Base-by-base conservation (phyloP, 2,113 vertebrate genomes). In the Sisor rabdophorus region DNA sequence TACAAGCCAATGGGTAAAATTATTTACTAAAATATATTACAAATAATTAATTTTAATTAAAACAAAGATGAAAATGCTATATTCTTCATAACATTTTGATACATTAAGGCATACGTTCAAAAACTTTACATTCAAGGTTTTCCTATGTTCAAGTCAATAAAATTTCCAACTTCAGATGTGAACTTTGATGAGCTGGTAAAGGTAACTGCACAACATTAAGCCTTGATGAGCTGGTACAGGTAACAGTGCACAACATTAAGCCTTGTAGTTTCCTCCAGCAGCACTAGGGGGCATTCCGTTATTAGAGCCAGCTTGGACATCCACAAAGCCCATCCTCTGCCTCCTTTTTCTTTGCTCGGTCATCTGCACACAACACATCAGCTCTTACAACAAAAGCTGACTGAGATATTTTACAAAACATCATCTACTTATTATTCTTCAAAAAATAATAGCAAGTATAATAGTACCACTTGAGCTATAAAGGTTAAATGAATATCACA, bases 301-400 rank as follows among this genome's bases (percentile, higher is more conserved):
- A 47, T 86, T 92, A 1, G 89, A 93, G 70, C 90, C 88, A 0
- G 73, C 75, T 85, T 99, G 97, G 16, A 93, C 95, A 1, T 98
- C 96, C 53, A 93, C 95, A 20, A 99, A 97, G 26, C 97, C 97
- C 93, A 99, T 93, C 82, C 97, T 91, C 73, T 99, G 97, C 77
- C 95, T 88, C 84, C 96, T 92, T 86, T 99, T 98, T 88, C 97
- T 92, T 88, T 99, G 97, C 87, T 98, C 97, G 0, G 96, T 99
- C 97, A 99, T 99, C 97, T 99, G 20, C 48, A 81, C 30, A 47
- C 77, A 76, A 81, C 0, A 7, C 11, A 73, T 19, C 7, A 68
- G 4, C 19, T 12, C 4, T 53, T 11, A 59, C 3, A 59, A 22
- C 32, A 74, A 36, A 67, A n/a, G 28, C 52, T 55, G n/a, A 55